Percentiles rank a stretch among this genome's conserved stretches.
phyloP scores from a whole-genome alignment of 2,888 invertebrate species.

The Caenorhabditis doughertyi region DNA sequence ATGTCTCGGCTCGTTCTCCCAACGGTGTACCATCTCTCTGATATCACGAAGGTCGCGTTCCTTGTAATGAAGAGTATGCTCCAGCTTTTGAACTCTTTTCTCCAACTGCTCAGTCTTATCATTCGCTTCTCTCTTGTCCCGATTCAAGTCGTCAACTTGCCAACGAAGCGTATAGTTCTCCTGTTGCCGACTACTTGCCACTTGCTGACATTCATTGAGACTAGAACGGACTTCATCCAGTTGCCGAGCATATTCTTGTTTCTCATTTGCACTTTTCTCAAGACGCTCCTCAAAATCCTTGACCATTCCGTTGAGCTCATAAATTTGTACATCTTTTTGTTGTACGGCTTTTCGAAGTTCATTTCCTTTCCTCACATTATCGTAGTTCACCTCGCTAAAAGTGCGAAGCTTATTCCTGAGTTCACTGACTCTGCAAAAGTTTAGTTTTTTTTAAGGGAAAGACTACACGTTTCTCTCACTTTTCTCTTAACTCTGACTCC shows the following conservation, averaged over 20 bases:
- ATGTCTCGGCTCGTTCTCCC: constrained; percentile 53
- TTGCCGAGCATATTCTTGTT: constrained; percentile 41
- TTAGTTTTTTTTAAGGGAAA: no score
- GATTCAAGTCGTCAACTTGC: constrained; percentile 16
- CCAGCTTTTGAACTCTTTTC: constrained; percentile 1
- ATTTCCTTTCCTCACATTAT: no score
- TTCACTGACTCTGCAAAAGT: no score
- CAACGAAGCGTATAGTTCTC: constrained; percentile 20
- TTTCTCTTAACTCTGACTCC: no score
- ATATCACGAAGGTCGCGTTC: constrained; percentile 8
- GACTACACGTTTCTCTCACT: no score
- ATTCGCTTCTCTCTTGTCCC: neutral
- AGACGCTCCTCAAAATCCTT: constrained; percentile 31
- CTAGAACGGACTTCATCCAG: constrained; percentile 31
- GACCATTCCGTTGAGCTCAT: constrained; percentile 2
- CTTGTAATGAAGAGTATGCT: no score
- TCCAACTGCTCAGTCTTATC: constrained; percentile 23
- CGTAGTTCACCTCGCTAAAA: no score
- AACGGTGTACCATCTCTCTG: constrained; percentile 9
- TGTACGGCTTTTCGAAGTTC: constrained; percentile 25
- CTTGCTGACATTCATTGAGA: constrained; percentile 39
- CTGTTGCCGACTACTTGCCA: constrained; percentile 17
- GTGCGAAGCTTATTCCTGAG: no score
- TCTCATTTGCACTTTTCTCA: constrained; percentile 14
- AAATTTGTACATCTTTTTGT: constrained; percentile 44